These are phyloP conservation scores for Drosophila monieri DNA, from an alignment of 2,888 invertebrate genomes.

Conservation along the genomic window DNA sequence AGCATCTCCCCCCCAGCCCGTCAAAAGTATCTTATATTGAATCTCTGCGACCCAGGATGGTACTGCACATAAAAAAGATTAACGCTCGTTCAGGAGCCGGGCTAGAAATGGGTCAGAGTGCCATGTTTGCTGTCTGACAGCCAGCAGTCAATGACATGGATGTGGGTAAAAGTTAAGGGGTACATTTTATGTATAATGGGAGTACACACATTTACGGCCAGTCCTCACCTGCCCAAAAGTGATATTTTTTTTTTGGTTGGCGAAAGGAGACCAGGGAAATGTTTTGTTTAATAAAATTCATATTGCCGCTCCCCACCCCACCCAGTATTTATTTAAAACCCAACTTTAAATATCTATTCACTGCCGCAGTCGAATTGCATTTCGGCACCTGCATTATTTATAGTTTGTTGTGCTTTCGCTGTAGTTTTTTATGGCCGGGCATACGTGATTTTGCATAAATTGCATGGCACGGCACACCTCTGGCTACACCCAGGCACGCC, in stretches of 20 bases:
- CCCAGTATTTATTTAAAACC: conserved; percentile 22
- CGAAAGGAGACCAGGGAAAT: too few species aligned
- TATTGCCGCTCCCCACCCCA: background rate
- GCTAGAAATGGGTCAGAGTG: conserved; percentile 63
- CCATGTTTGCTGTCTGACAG: conserved; percentile 46
- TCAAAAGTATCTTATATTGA: conserved; percentile 65
- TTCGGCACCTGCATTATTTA: conserved; percentile 65
- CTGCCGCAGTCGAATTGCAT: conserved; percentile 41
- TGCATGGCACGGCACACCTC: conserved; percentile 26
- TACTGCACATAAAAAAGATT: conserved; percentile 62
- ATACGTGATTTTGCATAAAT: conserved; percentile 71
- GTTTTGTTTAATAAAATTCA: too few species aligned
- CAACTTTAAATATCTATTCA: conserved; percentile 3
- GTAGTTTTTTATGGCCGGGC: conserved; percentile 51
- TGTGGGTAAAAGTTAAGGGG: conserved; percentile 18
- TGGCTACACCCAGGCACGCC: background rate
- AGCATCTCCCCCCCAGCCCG: background rate
- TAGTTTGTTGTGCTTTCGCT: conserved; percentile 54
- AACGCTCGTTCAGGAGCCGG: conserved; percentile 45
- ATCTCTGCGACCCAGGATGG: conserved; percentile 58
- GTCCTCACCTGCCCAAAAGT: background rate
- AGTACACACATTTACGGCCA: background rate
- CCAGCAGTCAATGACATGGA: conserved; percentile 62
- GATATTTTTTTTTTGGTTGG: background rate
- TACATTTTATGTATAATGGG: background rate